Base-by-base conservation (phyloP, 1,140 invertebrate genomes). In the Bactericera cockerelli region DNA sequence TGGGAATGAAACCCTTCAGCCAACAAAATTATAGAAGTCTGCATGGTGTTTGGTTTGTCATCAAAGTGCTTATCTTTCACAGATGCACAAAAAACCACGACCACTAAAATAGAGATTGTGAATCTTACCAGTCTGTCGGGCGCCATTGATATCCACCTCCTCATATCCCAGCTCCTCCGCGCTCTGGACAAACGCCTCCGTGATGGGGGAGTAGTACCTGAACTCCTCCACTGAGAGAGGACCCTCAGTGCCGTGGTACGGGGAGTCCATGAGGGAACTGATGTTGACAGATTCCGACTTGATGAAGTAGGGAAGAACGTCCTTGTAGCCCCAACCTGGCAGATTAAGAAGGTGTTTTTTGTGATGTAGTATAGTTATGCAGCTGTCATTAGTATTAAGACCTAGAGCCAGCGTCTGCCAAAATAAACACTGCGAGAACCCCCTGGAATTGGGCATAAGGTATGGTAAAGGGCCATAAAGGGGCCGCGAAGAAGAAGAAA, bases 281-380 rank as follows among this genome's bases (percentile, higher is more conserved):
- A 89, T 81, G 62, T 72, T 74, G 68, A 83, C 81, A 64, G 84
- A 77, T 71, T 87, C 82, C 0, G 79, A 75, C 69, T 84, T 84
- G 63, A 82, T 79, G 67, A 92, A 92, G 66, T 90, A 92, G 38
- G 85, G 86, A 25, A 93, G 73, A 53, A 94, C 78, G 24, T 82
- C 84, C 28, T 83, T 77, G 57, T 88, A 85, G 19, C 82, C 76
- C 78, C 88, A 92, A 14, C 79, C 86, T 1, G 68, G 57, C 58
- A 58, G 22, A 36, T 11, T 36, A 36, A 36, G 10, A 36, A 36
- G n/a, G n/a, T n/a, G n/a, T n/a, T n/a, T n/a, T n/a, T n/a, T n/a
- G n/a, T n/a, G n/a, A n/a, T n/a, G n/a, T n/a, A n/a, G n/a, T n/a
- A 56, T 56, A 28, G 61, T 25, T 60, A 59, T 60, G 62, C 61